phyloP scores from a whole-genome alignment of 2,888 invertebrate genomes.

The Drosophila buzzatii region DNA sequence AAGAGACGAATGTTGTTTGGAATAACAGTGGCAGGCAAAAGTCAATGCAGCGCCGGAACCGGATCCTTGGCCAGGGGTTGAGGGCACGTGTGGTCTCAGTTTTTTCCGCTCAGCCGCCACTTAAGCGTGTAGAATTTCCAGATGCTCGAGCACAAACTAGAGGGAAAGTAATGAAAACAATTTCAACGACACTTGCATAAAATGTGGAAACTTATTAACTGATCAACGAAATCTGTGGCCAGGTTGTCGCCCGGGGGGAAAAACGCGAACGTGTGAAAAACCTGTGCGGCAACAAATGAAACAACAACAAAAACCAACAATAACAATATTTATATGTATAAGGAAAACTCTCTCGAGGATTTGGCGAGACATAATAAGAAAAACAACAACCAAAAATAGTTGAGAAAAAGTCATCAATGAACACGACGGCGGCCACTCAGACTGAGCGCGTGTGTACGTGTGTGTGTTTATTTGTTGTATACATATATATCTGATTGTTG shows the following conservation, averaged over 20 bases:
- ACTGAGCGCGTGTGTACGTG: conserved; percentile 29
- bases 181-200: conserved; percentile 78
- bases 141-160: conserved; percentile 30
- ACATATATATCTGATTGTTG: conserved; percentile 2
- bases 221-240: conserved; percentile 56
- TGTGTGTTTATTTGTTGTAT: conserved; percentile 41
- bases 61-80: conserved; percentile 35
- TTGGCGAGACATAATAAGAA: conserved; percentile 58
- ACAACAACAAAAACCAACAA: conserved; percentile 14
- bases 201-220: conserved; percentile 81
- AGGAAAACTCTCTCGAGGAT: conserved; percentile 62
- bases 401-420: conserved; percentile 60
- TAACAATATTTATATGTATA: conserved; percentile 29
- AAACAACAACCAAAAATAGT: conserved; percentile 62
- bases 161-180: conserved; percentile 43
- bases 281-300: conserved; percentile 47
- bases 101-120: conserved; percentile 48
- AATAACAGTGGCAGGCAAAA: conserved; percentile 64
- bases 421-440: conserved; percentile 29
- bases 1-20: conserved; percentile 49
- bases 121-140: conserved; percentile 73
- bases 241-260: conserved; percentile 59
- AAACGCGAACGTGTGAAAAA: conserved; percentile 76
- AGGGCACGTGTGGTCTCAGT: conserved; percentile 62
- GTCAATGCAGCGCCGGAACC: conserved; percentile 67